A percentile compares a stretch with the other conserved stretches of the same genome.
Evolutionary conservation across 2,888 invertebrate species (phyloP).

Genomic region (Bhutanitis thaidina): DNA sequence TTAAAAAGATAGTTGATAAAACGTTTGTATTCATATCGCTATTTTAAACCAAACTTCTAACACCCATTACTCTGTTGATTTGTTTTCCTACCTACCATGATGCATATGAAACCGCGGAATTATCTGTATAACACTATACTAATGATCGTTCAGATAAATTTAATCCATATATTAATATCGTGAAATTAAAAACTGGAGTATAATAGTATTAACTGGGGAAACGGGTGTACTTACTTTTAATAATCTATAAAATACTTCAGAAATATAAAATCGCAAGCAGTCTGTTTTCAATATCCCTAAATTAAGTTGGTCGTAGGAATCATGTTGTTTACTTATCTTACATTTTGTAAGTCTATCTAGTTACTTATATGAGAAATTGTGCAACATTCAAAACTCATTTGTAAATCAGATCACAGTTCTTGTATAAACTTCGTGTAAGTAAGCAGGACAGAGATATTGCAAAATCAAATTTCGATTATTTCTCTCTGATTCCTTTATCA

Average conservation of each 20-base stretch:
- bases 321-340: slow-evolving; percentile 36
- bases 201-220: no score
- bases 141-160: no score
- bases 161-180: no score
- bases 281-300: slow-evolving; percentile 14
- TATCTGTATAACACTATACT: no score
- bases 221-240: neutral
- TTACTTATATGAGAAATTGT: slow-evolving; percentile 71
- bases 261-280: slow-evolving; percentile 19
- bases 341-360: slow-evolving; percentile 60
- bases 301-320: slow-evolving; percentile 41
- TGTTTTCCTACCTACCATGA: no score
- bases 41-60: no score
- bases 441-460: slow-evolving; percentile 9
- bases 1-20: no score
- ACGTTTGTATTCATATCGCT: no score
- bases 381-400: slow-evolving; percentile 49
- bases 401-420: neutral
- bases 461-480: neutral
- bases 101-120: no score
- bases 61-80: no score
- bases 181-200: no score
- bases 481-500: slow-evolving; percentile 6
- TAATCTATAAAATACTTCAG: neutral
- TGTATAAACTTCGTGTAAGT: slow-evolving; percentile 20